A percentile compares a stretch with the other conserved stretches of the same genome.
These are phyloP conservation scores for Heliconius erato DNA, from an alignment of 2,888 invertebrate species.

Conservation along the genomic window DNA sequence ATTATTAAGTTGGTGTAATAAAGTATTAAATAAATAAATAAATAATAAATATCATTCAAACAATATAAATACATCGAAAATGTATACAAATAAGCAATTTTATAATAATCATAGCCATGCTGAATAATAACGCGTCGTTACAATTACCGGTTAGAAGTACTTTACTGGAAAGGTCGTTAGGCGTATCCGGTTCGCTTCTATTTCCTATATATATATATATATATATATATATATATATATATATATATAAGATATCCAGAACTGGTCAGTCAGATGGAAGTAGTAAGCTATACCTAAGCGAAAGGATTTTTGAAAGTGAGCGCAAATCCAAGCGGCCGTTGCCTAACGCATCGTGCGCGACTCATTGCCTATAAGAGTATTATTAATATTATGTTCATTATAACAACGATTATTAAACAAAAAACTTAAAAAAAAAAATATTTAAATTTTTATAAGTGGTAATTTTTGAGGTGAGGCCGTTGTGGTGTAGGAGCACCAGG, in stretches of 20 bases:
- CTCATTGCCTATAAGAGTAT: slow-evolving; percentile 52
- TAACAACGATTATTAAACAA: slow-evolving; percentile 26
- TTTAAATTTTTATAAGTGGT: too few relatives aligned
- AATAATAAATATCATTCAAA: neutral
- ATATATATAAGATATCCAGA: slow-evolving; percentile 31
- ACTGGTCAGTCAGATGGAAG: slow-evolving; percentile 41
- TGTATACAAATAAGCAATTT: neutral
- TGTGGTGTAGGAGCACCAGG: too few relatives aligned
- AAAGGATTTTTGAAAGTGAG: slow-evolving; percentile 60
- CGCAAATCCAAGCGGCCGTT: slow-evolving; percentile 51
- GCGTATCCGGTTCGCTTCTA: slow-evolving; percentile 7
- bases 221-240: slow-evolving; percentile 30
- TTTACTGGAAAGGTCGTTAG: slow-evolving; percentile 9
- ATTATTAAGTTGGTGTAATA: too few relatives aligned
- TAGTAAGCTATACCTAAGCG: slow-evolving; percentile 46
- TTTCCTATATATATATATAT: slow-evolving; percentile 35
- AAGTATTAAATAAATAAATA: neutral
- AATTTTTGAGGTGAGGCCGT: too few relatives aligned
- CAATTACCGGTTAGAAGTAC: slow-evolving; percentile 15
- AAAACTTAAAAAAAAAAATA: neutral
- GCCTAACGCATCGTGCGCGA: slow-evolving; percentile 55
- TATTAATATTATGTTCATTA: slow-evolving; percentile 49
- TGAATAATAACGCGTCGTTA: neutral
- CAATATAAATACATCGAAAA: neutral
- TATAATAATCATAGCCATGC: neutral